Conservation (phyloP, 2,113 vertebrate species). For the Natator depressus region DNA sequence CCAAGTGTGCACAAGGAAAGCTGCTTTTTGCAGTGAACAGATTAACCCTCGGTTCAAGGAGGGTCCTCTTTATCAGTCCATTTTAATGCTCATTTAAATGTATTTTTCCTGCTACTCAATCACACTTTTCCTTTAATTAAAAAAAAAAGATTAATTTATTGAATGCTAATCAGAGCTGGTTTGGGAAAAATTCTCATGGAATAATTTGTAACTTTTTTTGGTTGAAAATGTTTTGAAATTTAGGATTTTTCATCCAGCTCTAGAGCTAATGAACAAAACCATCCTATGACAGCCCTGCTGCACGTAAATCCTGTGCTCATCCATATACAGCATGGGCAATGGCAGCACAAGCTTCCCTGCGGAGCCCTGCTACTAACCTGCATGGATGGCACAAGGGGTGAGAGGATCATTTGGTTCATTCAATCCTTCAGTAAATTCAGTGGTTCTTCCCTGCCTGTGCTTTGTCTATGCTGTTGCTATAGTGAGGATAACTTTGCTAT, state of each 20-base stretch:
- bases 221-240: background rate
- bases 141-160: background rate
- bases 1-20: background rate
- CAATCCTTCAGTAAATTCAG: background rate
- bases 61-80: background rate
- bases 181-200: background rate
- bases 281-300: background rate
- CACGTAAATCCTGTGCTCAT: rapidly evolving
- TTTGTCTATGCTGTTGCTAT: background rate
- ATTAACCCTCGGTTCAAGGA: background rate
- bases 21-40: background rate
- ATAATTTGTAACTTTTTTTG: background rate
- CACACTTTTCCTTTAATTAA: background rate
- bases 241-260: background rate
- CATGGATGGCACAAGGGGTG: background rate
- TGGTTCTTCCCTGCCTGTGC: rapidly evolving
- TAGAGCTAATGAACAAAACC: background rate
- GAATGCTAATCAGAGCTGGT: background rate
- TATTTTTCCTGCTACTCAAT: background rate
- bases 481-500: background rate
- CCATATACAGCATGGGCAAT: rapidly evolving
- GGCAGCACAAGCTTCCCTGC: rapidly evolving
- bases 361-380: rapidly evolving
- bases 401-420: background rate
- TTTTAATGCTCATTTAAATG: background rate